Evolutionary conservation across 2,888 invertebrate genomes (phyloP).

Genomic region (Ditula angustiorana): DNA sequence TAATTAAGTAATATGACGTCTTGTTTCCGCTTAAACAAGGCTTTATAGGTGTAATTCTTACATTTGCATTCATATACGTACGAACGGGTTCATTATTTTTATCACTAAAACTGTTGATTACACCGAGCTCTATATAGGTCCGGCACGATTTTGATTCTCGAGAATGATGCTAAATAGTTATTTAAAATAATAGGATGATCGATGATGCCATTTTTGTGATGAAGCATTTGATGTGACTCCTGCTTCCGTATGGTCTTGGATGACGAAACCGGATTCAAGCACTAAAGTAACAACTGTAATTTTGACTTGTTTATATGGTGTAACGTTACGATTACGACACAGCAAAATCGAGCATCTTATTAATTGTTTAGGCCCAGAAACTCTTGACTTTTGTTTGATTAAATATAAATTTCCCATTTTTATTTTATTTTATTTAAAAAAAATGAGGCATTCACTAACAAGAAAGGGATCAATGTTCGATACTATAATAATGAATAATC

Average conservation of each 20-base stretch:
- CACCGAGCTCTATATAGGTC: slow-evolving; percentile 10
- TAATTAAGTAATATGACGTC: slow-evolving; percentile 41
- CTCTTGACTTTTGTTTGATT: neutral
- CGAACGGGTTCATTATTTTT: slow-evolving; percentile 21
- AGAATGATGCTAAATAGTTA: slow-evolving; percentile 32
- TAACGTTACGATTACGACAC: neutral
- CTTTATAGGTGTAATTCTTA: slow-evolving; percentile 9
- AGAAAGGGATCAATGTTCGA: too few species aligned
- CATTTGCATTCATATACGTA: slow-evolving; percentile 18
- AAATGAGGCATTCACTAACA: too few species aligned
- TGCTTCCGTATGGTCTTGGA: slow-evolving; percentile 31
- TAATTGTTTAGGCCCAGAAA: neutral
- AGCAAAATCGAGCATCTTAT: neutral
- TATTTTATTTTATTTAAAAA: too few species aligned
- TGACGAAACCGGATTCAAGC: slow-evolving; percentile 26
- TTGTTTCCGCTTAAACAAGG: slow-evolving; percentile 37
- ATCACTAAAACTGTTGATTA: slow-evolving; percentile 30
- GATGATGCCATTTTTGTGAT: slow-evolving; percentile 33
- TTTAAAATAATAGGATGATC: slow-evolving; percentile 33
- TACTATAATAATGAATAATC: too few species aligned
- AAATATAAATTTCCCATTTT: too few species aligned
- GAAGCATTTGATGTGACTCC: slow-evolving; percentile 14
- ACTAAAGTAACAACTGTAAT: neutral
- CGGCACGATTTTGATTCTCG: slow-evolving; percentile 33
- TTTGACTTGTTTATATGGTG: neutral